Conservation (phyloP, 2,888 invertebrate genomes). For the Tenthredo amoena region DNA sequence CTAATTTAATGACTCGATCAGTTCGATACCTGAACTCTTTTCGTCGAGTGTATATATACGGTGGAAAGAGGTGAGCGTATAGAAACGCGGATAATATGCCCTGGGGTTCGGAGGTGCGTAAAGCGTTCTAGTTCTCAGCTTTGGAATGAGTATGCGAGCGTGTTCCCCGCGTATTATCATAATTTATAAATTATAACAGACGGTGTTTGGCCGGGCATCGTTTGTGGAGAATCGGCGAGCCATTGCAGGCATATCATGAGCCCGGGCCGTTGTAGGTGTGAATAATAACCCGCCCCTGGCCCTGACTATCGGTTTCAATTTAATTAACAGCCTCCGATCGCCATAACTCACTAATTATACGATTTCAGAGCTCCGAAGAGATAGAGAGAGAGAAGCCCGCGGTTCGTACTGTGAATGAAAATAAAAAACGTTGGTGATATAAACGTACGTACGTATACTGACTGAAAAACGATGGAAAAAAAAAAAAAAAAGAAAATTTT, state of each 20-base stretch:
- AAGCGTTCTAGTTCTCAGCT: constrained; percentile 23
- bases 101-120: constrained; percentile 19
- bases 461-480: not conserved
- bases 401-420: constrained; percentile 9
- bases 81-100: not conserved
- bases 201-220: not conserved
- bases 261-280: constrained; percentile 62
- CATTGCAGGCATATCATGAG: not conserved
- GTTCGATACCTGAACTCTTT: not conserved
- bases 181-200: constrained; percentile 52
- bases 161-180: constrained; percentile 50
- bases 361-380: constrained; percentile 35
- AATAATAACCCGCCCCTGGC: constrained; percentile 67
- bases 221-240: not conserved
- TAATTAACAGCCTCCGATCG: constrained; percentile 72
- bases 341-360: constrained; percentile 73
- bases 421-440: not conserved
- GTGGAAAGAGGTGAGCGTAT: not conserved
- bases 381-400: not conserved
- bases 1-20: constrained; percentile 27
- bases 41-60: not conserved
- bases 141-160: constrained; percentile 11
- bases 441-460: too few relatives aligned
- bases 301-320: constrained; percentile 70
- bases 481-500: not conserved